Percentiles rank a stretch among this genome's conserved stretches.
Evolutionary conservation across 1,140 invertebrate genomes (phyloP).

Genomic region (Penaeus vannamei): DNA sequence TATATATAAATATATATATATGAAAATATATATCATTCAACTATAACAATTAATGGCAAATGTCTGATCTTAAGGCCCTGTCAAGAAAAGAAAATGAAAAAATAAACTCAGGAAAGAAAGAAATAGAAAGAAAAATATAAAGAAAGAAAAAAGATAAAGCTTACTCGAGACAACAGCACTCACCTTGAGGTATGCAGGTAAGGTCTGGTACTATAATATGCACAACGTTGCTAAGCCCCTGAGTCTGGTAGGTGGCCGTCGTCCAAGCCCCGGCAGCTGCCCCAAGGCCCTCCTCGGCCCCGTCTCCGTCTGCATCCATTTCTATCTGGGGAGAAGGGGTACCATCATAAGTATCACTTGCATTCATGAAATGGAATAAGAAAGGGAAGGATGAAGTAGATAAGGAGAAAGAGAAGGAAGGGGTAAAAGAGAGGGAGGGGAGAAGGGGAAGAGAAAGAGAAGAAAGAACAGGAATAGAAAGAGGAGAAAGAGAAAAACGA

Average conservation of each 20-base stretch:
- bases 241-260: conserved; percentile 48
- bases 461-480: too few species aligned
- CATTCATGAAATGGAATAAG: too few species aligned
- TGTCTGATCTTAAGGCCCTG: neutral
- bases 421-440: too few species aligned
- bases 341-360: too few species aligned
- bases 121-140: neutral
- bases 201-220: conserved; percentile 64
- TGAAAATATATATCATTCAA: neutral
- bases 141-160: neutral
- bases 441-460: too few species aligned
- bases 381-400: too few species aligned
- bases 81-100: neutral
- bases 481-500: too few species aligned
- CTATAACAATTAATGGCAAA: neutral
- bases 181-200: conserved; percentile 60
- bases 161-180: neutral
- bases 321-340: neutral
- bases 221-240: conserved; percentile 56
- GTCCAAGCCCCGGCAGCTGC: conserved; percentile 39
- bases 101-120: neutral
- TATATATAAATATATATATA: conserved; percentile 1
- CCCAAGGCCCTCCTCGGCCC: conserved; percentile 43
- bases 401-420: too few species aligned
- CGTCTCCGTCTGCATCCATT: conserved; percentile 50